These are phyloP conservation scores for Griposia aprilina DNA, from an alignment of 2,888 invertebrate species.

Conservation along the genomic window DNA sequence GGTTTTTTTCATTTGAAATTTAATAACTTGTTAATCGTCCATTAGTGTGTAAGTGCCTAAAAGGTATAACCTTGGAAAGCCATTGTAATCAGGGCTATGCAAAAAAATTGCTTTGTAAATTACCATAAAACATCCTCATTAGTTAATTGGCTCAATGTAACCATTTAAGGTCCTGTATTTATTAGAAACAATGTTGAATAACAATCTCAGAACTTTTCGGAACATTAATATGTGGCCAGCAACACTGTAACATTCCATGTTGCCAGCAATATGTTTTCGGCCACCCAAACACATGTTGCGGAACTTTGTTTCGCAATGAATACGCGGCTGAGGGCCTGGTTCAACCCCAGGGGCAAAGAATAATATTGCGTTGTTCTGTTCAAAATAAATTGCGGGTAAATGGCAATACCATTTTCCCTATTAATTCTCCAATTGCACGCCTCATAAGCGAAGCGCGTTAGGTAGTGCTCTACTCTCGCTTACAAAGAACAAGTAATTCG, in stretches of 20 bases:
- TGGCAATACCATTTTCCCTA: not conserved
- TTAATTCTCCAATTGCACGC: too few species aligned
- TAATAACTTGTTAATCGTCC: too few species aligned
- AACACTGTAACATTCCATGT: too few species aligned
- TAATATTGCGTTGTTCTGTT: constrained; percentile 1
- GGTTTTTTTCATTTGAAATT: too few species aligned
- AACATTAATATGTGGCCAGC: too few species aligned
- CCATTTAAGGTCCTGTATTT: not conserved
- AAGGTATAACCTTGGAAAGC: constrained; percentile 12
- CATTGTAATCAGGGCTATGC: not conserved
- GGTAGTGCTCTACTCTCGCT: too few species aligned
- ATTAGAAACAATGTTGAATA: not conserved
- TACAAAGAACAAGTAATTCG: too few species aligned
- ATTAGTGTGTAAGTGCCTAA: not conserved
- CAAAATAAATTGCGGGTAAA: not conserved
- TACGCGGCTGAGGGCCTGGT: too few species aligned
- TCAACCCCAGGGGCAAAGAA: not conserved
- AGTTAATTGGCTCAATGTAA: constrained; percentile 20
- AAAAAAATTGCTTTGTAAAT: constrained; percentile 11
- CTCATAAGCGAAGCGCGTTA: too few species aligned
- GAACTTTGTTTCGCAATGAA: not conserved
- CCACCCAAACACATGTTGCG: not conserved
- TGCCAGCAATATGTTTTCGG: not conserved
- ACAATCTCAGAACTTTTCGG: not conserved
- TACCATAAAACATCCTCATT: too few species aligned